Evolutionary conservation across 2,797 vertebrate genomes (phyloP).

Genomic region (Percopsis omiscomaycus): DNA sequence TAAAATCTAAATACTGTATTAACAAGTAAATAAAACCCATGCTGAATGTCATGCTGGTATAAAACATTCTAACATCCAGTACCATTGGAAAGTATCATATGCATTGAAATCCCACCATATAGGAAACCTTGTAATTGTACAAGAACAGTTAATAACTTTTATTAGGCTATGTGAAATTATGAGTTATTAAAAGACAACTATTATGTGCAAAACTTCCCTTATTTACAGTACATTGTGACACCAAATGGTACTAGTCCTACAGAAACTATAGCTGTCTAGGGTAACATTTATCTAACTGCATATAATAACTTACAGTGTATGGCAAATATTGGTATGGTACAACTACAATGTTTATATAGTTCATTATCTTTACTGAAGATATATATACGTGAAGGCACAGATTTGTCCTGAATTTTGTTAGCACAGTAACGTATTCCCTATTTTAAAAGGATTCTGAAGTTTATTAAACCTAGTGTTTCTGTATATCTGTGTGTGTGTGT

Average conservation of each 20-base stretch:
- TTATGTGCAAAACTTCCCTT: constrained; percentile 12
- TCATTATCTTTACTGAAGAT: constrained; percentile 23
- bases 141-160: no score
- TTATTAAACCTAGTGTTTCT: not conserved
- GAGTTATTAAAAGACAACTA: not conserved
- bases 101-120: not conserved
- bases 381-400: constrained; percentile 69
- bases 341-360: not conserved
- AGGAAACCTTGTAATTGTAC: not conserved
- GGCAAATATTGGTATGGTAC: constrained; percentile 18
- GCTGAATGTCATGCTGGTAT: not conserved
- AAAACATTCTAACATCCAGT: no score
- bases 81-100: not conserved
- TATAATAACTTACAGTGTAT: constrained; percentile 1
- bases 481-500: not conserved
- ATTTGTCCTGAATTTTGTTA: constrained; percentile 65
- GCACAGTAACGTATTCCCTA: constrained; percentile 15
- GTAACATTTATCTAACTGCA: no score
- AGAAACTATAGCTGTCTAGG: not conserved
- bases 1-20: not conserved
- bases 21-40: not conserved
- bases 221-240: constrained; percentile 36
- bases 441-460: constrained; percentile 23
- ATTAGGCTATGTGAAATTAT: no score
- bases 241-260: constrained; percentile 18